Conservation (phyloP, 1,140 invertebrate species). For the Cherax destructor region DNA sequence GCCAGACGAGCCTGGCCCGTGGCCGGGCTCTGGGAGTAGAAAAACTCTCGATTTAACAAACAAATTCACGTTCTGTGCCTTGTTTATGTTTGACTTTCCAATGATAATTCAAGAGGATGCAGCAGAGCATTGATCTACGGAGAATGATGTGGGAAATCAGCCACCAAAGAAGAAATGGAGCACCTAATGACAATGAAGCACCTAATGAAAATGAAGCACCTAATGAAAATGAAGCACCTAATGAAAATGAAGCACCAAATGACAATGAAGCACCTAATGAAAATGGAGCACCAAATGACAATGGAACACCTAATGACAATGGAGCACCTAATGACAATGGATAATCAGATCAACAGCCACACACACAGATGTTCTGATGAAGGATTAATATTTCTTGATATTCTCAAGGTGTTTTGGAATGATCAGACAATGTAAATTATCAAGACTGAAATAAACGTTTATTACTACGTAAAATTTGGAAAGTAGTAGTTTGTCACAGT, state of each 20-base stretch:
- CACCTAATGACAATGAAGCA: too few species aligned
- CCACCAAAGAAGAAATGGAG: slow-evolving; percentile 8
- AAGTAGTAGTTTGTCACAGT: slow-evolving; percentile 15
- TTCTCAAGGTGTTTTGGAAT: slow-evolving; percentile 22
- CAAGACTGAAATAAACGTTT: slow-evolving; percentile 16
- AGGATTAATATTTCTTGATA: slow-evolving; percentile 21
- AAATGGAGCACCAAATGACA: background rate
- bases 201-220: too few species aligned
- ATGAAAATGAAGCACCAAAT: background rate
- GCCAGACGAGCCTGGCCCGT: too few species aligned
- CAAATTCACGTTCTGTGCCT: slow-evolving; percentile 21
- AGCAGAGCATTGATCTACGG: background rate
- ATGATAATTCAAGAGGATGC: background rate
- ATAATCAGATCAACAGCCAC: background rate
- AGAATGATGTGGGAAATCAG: background rate
- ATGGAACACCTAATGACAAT: background rate
- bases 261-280: background rate
- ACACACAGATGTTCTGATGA: slow-evolving; percentile 13
- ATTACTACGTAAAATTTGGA: slow-evolving; percentile 8
- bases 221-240: too few species aligned
- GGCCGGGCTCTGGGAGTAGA: too few species aligned
- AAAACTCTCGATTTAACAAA: too few species aligned
- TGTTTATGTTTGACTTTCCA: background rate
- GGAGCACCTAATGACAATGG: background rate
- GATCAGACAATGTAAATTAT: background rate